Evolutionary conservation across 2,797 vertebrate genomes (phyloP).

Genomic region (Lophotriccus pileatus): DNA sequence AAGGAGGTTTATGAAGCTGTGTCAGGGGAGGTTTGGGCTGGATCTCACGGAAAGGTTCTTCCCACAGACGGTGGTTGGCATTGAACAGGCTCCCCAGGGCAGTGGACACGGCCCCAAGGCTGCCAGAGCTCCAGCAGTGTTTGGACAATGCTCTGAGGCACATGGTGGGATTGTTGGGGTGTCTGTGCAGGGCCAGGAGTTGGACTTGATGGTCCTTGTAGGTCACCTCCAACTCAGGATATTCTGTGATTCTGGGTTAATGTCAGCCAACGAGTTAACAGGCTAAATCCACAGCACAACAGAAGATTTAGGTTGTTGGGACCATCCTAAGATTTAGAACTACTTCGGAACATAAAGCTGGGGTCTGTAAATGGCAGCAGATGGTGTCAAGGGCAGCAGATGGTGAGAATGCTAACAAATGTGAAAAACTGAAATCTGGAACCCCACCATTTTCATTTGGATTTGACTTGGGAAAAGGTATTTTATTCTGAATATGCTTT

Average conservation of each 20-base stretch:
- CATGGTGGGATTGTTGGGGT: neutral
- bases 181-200: neutral
- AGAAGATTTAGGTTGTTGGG: neutral
- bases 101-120: neutral
- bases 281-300: neutral
- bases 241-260: neutral
- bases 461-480: neutral
- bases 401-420: neutral
- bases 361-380: neutral
- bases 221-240: neutral
- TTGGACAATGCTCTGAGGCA: neutral
- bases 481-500: neutral
- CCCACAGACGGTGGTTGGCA: neutral
- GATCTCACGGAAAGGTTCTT: neutral
- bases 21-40: neutral
- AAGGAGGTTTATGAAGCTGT: neutral
- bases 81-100: neutral
- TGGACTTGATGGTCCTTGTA: neutral
- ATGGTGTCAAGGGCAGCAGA: neutral
- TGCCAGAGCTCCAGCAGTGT: neutral
- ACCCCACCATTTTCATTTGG: neutral
- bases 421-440: neutral
- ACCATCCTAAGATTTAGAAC: neutral
- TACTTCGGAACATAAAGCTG: neutral
- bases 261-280: neutral